Evolutionary conservation across 2,113 vertebrate genomes (phyloP).

Genomic region (Neofelis nebulosa): DNA sequence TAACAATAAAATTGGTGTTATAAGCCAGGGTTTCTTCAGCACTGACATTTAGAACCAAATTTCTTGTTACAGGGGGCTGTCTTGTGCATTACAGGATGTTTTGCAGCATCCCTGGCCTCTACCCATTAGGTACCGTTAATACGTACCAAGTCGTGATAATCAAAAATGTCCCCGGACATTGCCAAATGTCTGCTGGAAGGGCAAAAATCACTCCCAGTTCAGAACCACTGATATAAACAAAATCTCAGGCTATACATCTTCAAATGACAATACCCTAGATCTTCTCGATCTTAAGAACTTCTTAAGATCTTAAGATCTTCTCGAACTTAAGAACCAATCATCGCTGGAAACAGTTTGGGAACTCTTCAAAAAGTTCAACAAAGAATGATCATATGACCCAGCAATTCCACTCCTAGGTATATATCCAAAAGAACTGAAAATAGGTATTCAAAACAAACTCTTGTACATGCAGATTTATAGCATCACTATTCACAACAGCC

Average conservation of each 20-base stretch:
- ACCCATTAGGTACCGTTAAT: not conserved
- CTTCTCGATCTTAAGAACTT: constrained; percentile 21
- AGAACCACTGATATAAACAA: constrained; percentile 17
- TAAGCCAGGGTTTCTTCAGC: not conserved
- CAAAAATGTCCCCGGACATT: constrained; percentile 9
- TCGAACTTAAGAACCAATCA: constrained; percentile 13
- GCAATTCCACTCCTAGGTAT: constrained; percentile 3
- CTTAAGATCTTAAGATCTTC: not conserved
- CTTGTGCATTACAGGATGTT: not conserved
- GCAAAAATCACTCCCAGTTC: constrained; percentile 2
- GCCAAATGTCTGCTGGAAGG: not conserved
- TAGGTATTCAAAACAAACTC: constrained; percentile 31
- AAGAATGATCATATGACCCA: not conserved
- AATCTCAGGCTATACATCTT: not conserved
- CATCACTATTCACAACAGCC: constrained; percentile 5
- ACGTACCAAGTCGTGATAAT: not conserved
- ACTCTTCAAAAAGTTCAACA: constrained; percentile 49
- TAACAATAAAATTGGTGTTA: not conserved
- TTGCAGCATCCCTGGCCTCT: not conserved
- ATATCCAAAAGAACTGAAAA: constrained; percentile 34
- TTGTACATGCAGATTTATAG: not conserved
- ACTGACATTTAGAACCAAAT: constrained; percentile 6
- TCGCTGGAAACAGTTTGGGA: not conserved
- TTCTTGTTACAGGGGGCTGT: not conserved
- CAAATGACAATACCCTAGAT: not conserved